A percentile compares a stretch with the other conserved stretches of the same genome.
Conservation (phyloP, 2,888 invertebrate species). For the Pristionchus exspectatus region DNA sequence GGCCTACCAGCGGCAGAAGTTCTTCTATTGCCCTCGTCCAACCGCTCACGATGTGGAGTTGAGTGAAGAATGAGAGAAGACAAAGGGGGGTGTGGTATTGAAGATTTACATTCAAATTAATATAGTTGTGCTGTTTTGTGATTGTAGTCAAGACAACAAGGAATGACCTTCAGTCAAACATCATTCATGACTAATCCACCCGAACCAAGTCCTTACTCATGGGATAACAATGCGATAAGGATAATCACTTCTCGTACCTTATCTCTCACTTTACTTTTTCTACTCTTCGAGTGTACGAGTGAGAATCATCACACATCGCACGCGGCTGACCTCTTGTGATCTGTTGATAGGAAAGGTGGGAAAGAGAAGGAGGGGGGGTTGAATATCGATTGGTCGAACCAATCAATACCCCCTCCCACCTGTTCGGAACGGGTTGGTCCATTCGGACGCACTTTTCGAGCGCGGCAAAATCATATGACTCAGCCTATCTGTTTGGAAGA, state of each 20-base stretch:
- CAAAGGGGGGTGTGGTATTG: no score
- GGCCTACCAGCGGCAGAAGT: no score
- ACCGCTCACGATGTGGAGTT: no score
- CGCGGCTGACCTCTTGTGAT: constrained; percentile 19
- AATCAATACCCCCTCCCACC: background rate
- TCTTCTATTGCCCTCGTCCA: no score
- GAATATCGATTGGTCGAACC: background rate
- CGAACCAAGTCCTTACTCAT: background rate
- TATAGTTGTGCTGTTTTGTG: no score
- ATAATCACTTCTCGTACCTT: background rate
- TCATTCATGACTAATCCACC: background rate
- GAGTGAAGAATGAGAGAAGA: no score
- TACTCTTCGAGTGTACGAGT: background rate
- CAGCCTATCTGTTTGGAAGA: background rate
- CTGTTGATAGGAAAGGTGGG: constrained; percentile 20
- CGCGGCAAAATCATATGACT: background rate
- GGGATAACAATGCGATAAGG: background rate
- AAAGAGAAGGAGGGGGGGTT: background rate
- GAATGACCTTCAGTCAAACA: background rate
- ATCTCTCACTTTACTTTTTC: background rate
- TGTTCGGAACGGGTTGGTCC: background rate
- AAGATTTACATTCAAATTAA: no score
- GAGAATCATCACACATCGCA: constrained; percentile 9
- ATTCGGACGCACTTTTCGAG: background rate
- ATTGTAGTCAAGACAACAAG: no score